Percentiles rank a stretch among this genome's conserved stretches.
Evolutionary conservation across 1,140 invertebrate genomes (phyloP).

Genomic region (Cataglyphis hispanica): DNA sequence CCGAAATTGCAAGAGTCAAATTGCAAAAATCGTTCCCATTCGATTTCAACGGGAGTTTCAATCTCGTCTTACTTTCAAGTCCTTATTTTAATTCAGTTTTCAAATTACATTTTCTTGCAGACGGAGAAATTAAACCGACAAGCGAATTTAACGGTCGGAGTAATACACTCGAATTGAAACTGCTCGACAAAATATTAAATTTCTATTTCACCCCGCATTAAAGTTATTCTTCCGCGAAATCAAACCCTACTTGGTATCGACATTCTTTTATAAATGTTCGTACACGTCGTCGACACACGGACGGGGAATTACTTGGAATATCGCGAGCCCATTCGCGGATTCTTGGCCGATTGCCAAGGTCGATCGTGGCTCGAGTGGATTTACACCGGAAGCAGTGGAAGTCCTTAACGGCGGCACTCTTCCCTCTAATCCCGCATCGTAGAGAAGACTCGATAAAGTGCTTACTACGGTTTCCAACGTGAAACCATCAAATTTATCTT

Average conservation of each 20-base stretch:
- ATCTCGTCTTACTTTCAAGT: conserved; percentile 32
- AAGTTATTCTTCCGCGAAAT: conserved; percentile 62
- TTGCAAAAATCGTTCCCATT: conserved; percentile 11
- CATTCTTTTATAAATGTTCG: conserved; percentile 62
- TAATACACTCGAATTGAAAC: conserved; percentile 44
- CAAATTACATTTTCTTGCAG: conserved; percentile 35
- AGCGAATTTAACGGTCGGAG: conserved; percentile 36
- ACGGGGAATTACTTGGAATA: conserved; percentile 56
- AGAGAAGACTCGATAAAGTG: conserved; percentile 45
- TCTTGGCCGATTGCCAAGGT: conserved; percentile 65
- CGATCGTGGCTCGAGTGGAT: conserved; percentile 60
- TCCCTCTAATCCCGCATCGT: conserved; percentile 60
- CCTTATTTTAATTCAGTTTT: conserved; percentile 25
- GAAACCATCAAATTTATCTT: conserved; percentile 21
- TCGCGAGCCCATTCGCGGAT: conserved; percentile 61
- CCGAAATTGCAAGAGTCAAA: conserved; percentile 23
- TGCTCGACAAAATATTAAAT: conserved; percentile 52
- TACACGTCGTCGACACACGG: conserved; percentile 50
- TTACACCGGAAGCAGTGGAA: conserved; percentile 49
- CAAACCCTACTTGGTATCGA: conserved; percentile 61
- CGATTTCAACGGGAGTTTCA: not conserved
- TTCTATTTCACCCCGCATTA: conserved; percentile 55
- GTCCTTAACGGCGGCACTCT: conserved; percentile 49
- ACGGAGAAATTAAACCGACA: conserved; percentile 28
- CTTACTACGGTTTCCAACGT: conserved; percentile 24